Evolutionary conservation across 2,113 vertebrate genomes (phyloP).

Genomic region (Bubo scandiacus): DNA sequence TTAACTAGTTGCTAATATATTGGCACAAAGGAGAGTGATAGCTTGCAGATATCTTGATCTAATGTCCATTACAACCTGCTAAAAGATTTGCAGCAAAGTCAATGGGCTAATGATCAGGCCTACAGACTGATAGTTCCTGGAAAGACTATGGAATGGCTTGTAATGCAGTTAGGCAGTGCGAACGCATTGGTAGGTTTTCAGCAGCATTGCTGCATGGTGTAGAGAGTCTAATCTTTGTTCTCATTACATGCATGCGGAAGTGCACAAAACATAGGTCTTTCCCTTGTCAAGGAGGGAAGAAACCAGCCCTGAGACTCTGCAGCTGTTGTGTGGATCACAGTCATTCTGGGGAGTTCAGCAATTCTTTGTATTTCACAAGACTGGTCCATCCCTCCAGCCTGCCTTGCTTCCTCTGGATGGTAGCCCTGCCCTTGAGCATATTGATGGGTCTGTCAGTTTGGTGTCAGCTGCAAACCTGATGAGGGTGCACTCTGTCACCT

Average conservation of each 20-base stretch:
- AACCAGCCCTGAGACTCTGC: not conserved
- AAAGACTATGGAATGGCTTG: not conserved
- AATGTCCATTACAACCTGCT: not conserved
- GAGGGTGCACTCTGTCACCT: not conserved
- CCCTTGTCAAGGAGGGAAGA: accelerated
- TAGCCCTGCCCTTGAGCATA: not conserved
- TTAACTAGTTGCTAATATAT: not conserved
- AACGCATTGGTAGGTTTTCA: not conserved
- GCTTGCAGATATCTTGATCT: not conserved
- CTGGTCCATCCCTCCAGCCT: not conserved
- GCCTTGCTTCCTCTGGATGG: not conserved
- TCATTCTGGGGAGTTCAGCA: not conserved
- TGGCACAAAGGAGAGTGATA: not conserved
- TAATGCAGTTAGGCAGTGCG: not conserved
- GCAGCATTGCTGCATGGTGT: not conserved
- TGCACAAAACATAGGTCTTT: not conserved
- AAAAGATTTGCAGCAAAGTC: not conserved
- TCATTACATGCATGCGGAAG: not conserved
- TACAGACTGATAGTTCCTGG: not conserved
- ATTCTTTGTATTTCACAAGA: not conserved
- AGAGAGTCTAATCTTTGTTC: not conserved
- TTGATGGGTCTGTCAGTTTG: not conserved
- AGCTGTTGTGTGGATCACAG: not conserved
- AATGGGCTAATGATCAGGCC: not conserved
- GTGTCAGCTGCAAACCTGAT: not conserved